Conservation (phyloP, 2,113 vertebrate genomes). For the Xenus cinereus region DNA sequence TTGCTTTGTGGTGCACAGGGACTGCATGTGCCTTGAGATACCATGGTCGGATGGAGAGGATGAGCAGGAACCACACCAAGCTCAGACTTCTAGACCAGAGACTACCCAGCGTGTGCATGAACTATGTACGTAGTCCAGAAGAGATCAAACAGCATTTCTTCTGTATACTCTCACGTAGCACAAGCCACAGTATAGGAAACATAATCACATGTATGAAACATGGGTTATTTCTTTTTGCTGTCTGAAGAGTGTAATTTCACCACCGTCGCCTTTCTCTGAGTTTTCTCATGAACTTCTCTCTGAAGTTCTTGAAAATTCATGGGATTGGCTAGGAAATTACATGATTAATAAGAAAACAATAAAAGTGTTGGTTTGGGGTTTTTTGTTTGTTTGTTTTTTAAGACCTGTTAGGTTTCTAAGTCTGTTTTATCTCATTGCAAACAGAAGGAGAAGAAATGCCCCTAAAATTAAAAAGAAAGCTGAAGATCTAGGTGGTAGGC, state of each 20-base stretch:
- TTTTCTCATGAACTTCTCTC: not conserved
- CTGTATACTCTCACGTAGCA: not conserved
- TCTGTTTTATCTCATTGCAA: not conserved
- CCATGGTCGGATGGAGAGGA: fast-evolving
- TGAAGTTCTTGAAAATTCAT: not conserved
- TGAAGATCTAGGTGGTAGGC: not conserved
- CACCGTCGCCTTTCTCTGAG: not conserved
- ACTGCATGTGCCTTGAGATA: not conserved
- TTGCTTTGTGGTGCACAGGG: not conserved
- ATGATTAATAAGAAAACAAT: not conserved
- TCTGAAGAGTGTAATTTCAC: not conserved
- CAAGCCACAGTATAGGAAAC: not conserved
- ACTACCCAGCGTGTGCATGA: fast-evolving
- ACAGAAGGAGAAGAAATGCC: not conserved
- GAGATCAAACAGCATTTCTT: not conserved
- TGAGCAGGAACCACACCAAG: not conserved
- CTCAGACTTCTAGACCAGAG: not conserved
- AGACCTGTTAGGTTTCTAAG: not conserved
- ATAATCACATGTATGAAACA: not conserved
- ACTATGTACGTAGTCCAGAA: fast-evolving
- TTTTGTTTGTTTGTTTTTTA: not conserved
- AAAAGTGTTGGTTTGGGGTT: not conserved
- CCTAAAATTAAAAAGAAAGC: not conserved
- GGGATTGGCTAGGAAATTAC: not conserved
- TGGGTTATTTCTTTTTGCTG: not conserved